Evolutionary conservation across 2,797 vertebrate genomes (phyloP).

Genomic region (Phrynocephalus vlangalii): DNA sequence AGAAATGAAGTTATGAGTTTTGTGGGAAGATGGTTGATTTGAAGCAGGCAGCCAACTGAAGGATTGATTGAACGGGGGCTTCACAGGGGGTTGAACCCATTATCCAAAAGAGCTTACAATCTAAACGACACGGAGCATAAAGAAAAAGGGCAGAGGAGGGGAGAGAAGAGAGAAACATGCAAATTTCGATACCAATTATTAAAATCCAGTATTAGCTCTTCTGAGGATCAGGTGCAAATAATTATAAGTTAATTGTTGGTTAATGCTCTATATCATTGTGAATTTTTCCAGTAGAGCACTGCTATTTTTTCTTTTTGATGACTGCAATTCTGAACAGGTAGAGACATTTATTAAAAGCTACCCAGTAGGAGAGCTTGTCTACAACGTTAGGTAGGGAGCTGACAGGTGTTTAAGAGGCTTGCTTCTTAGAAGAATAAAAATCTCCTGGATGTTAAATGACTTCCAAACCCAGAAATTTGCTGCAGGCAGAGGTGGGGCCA

Average conservation of each 20-base stretch:
- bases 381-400: slow-evolving; percentile 57
- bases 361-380: slow-evolving; percentile 30
- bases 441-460: slow-evolving; percentile 52
- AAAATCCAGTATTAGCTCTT: not conserved
- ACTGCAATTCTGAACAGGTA: not conserved
- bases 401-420: slow-evolving; percentile 56
- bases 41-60: no score
- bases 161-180: not conserved
- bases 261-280: not conserved
- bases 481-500: slow-evolving; percentile 52
- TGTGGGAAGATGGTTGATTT: no score
- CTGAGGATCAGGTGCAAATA: not conserved
- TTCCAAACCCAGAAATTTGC: slow-evolving; percentile 38
- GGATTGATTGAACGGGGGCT: no score
- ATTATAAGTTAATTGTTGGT: not conserved
- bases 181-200: not conserved
- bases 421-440: slow-evolving; percentile 66
- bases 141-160: not conserved
- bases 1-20: no score
- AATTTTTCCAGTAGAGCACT: not conserved
- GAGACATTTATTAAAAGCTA: not conserved
- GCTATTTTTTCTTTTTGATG: not conserved
- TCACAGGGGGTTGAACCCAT: no score
- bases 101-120: no score
- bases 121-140: not conserved